These are phyloP conservation scores for Petromus typicus DNA, from an alignment of 2,113 vertebrate genomes.

Conservation along the genomic window DNA sequence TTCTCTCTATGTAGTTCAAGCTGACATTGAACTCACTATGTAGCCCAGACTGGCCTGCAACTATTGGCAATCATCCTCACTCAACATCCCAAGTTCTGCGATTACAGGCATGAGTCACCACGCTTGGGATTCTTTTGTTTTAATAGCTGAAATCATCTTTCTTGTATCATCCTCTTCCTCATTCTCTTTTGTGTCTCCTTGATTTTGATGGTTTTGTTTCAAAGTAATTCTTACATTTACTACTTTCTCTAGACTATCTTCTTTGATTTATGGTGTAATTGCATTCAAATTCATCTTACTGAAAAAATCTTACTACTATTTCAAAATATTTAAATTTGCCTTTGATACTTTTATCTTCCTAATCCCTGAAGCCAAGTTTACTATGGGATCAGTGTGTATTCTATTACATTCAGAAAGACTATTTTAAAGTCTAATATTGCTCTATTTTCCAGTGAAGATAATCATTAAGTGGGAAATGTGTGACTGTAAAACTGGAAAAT, in stretches of 20 bases:
- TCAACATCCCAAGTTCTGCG: too few relatives aligned
- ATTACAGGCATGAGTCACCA: too few relatives aligned
- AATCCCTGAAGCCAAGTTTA: background rate
- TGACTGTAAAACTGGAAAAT: background rate
- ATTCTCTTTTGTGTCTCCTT: background rate
- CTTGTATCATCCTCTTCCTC: background rate
- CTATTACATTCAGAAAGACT: background rate
- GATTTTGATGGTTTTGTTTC: background rate
- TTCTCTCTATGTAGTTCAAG: too few relatives aligned
- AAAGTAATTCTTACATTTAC: background rate
- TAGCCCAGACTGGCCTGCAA: too few relatives aligned
- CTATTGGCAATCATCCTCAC: too few relatives aligned
- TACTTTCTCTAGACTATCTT: background rate
- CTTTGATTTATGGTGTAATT: background rate
- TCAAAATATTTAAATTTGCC: background rate
- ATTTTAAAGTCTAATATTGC: background rate
- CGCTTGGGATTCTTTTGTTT: background rate
- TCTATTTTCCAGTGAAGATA: conserved; percentile 10
- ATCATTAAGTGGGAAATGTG: background rate
- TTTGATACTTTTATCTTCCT: background rate
- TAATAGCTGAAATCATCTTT: background rate
- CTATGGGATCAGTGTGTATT: background rate
- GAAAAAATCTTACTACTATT: background rate
- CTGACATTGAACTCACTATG: too few relatives aligned
- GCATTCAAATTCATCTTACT: background rate